These are phyloP conservation scores for Solenopsis fugax DNA, from an alignment of 1,140 invertebrate species.

Conservation along the genomic window DNA sequence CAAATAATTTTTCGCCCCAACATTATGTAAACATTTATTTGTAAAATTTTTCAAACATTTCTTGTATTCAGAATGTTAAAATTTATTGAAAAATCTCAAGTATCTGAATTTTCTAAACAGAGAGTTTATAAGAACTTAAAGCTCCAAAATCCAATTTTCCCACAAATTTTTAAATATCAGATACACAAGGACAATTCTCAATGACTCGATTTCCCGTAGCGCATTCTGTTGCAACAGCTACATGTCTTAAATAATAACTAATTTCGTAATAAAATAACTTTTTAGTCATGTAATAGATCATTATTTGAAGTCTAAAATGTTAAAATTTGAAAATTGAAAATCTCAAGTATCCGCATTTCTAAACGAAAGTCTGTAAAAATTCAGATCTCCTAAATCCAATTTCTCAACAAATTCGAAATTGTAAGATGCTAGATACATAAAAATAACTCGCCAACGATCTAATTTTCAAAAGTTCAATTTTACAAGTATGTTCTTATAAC, in stretches of 20 bases:
- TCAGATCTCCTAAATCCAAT: background rate
- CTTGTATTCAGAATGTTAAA: background rate
- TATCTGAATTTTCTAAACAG: background rate
- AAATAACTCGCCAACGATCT: background rate
- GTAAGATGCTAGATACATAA: background rate
- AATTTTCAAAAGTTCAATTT: background rate
- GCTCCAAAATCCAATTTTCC: too few species aligned
- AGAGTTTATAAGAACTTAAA: background rate
- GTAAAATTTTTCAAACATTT: too few species aligned
- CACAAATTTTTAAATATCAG: background rate
- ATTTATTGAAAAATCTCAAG: background rate
- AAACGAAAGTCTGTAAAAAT: too few species aligned
- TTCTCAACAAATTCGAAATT: constrained; percentile 5
- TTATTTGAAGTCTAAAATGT: too few species aligned
- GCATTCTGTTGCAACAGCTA: too few species aligned
- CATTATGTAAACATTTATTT: too few species aligned
- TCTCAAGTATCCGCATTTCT: too few species aligned
- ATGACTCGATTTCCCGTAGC: background rate
- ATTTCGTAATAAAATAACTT: too few species aligned
- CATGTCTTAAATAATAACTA: too few species aligned
- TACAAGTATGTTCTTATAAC: background rate
- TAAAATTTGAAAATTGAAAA: too few species aligned
- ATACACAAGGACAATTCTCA: background rate
- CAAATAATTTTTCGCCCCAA: too few species aligned
- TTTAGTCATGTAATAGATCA: too few species aligned